Evolutionary conservation across 2,797 vertebrate species (phyloP).

Genomic region (Thamnophis elegans): DNA sequence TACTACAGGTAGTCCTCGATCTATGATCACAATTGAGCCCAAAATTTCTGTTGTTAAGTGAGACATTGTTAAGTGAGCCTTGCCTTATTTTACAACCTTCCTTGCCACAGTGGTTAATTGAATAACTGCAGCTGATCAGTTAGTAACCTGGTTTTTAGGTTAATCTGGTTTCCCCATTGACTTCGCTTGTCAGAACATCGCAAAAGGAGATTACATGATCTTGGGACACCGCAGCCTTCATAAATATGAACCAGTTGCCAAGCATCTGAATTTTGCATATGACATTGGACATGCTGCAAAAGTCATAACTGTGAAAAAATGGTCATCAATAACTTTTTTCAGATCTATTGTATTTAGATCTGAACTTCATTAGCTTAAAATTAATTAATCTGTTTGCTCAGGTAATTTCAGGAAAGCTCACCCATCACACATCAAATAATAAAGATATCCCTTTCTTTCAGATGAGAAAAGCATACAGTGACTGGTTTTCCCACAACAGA

Average conservation of each 20-base stretch:
- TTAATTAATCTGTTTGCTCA: background rate
- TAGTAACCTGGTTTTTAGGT: no score
- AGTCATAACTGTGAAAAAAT: background rate
- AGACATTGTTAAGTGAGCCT: background rate
- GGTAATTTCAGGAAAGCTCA: background rate
- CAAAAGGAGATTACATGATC: no score
- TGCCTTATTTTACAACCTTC: background rate
- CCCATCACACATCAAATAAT: background rate
- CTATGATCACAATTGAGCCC: background rate
- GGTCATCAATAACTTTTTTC: background rate
- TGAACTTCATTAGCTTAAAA: background rate
- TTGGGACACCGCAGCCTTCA: background rate
- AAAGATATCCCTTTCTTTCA: background rate
- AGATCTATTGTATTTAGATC: background rate
- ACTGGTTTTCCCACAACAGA: background rate
- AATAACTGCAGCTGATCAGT: no score
- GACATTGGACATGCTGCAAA: background rate
- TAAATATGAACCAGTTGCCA: background rate
- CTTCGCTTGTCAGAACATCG: no score
- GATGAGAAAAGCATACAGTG: background rate
- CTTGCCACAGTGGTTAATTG: no score
- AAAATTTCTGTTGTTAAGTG: background rate
- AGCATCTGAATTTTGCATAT: background rate
- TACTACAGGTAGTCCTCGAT: background rate
- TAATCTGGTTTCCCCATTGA: no score